A percentile compares a stretch with the other conserved stretches of the same genome.
These are phyloP conservation scores for Phalangium opilio DNA, from an alignment of 2,888 invertebrate species.

Conservation along the genomic window DNA sequence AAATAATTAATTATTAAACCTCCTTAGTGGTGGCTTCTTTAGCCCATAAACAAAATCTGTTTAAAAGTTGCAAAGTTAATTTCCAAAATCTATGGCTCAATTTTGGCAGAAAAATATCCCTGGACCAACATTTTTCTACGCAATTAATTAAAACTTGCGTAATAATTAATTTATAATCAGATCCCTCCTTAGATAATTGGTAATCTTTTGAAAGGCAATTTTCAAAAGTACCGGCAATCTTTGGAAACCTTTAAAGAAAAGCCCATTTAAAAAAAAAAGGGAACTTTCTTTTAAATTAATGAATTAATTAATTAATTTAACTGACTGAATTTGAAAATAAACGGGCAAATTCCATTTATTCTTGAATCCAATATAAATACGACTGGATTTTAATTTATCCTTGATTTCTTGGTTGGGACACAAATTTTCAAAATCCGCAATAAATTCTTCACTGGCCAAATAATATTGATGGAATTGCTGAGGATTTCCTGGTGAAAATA, in stretches of 20 bases:
- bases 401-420: slow-evolving; percentile 44
- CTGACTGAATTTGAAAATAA: slow-evolving; percentile 72
- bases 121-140: slow-evolving; percentile 49
- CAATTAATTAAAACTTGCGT: background rate
- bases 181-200: background rate
- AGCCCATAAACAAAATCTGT: slow-evolving; percentile 63
- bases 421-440: slow-evolving; percentile 50
- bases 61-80: slow-evolving; percentile 62
- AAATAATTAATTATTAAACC: too few species aligned
- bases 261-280: too few species aligned
- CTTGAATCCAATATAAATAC: slow-evolving; percentile 60
- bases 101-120: slow-evolving; percentile 60
- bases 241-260: slow-evolving; percentile 53
- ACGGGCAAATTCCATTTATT: slow-evolving; percentile 85
- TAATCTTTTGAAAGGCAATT: slow-evolving; percentile 30
- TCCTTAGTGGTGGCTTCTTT: background rate
- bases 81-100: slow-evolving; percentile 55
- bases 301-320: background rate
- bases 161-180: too few species aligned
- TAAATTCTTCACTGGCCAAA: slow-evolving; percentile 56
- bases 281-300: too few species aligned
- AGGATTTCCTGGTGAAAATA: slow-evolving; percentile 85
- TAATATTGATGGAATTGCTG: slow-evolving; percentile 69
- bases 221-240: slow-evolving; percentile 59
- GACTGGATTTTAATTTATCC: slow-evolving; percentile 45